phyloP scores from a whole-genome alignment of 2,797 vertebrate species.

The Premnoplex brunnescens region DNA sequence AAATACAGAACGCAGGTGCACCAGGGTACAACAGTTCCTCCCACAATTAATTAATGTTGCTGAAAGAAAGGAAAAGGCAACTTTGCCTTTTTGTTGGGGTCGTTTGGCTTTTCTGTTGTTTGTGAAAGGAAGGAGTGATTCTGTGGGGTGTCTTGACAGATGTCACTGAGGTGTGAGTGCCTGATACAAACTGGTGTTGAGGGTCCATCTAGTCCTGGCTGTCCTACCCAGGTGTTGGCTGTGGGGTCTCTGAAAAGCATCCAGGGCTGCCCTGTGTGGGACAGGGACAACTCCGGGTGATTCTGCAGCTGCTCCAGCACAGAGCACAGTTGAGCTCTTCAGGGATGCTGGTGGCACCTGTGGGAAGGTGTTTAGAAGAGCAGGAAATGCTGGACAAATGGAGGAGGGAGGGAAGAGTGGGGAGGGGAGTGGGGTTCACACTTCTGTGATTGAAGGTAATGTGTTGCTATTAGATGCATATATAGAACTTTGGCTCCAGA shows the following conservation, averaged over 20 bases:
- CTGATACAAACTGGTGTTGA: rapidly evolving
- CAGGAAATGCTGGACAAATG: neutral
- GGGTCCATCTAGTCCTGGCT: neutral
- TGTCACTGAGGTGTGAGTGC: rapidly evolving
- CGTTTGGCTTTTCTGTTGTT: neutral
- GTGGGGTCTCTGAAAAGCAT: neutral
- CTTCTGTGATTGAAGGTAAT: neutral
- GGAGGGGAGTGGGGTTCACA: too few species aligned
- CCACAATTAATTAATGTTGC: neutral
- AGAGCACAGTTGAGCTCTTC: neutral
- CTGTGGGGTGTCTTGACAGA: neutral
- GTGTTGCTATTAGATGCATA: neutral
- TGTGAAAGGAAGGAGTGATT: neutral
- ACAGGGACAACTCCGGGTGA: neutral
- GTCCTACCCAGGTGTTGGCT: rapidly evolving
- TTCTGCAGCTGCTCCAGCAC: neutral
- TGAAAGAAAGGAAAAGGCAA: neutral
- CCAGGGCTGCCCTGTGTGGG: rapidly evolving
- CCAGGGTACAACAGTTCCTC: neutral
- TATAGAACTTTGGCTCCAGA: neutral
- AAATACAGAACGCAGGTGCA: neutral
- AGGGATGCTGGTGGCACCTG: rapidly evolving
- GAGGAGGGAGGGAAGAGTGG: neutral
- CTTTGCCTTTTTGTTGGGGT: neutral
- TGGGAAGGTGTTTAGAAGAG: neutral